Percentiles rank a stretch among this genome's conserved stretches.
phyloP scores from a whole-genome alignment of 2,888 invertebrate species.

The Drosophila birchii region DNA sequence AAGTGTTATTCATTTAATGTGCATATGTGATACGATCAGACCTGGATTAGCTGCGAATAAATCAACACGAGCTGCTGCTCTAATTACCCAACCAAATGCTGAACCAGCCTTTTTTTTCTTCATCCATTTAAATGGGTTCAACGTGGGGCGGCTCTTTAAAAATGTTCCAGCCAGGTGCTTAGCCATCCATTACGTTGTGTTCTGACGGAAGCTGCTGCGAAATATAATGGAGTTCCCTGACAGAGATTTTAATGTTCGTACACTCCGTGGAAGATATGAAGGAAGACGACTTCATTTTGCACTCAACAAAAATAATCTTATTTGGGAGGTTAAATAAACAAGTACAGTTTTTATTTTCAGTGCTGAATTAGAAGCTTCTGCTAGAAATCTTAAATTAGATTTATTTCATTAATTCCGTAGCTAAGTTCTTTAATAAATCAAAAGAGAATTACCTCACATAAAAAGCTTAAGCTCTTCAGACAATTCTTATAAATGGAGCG shows the following conservation, averaged over 20 bases:
- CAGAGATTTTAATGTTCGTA: conserved; percentile 1
- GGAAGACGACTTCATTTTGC: not conserved
- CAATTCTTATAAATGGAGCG: conserved; percentile 42
- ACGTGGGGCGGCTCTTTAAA: conserved; percentile 5
- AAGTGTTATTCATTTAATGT: conserved; percentile 46
- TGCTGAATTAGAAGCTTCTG: not conserved
- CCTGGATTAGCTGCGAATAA: conserved; percentile 40
- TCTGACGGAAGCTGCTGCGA: conserved; percentile 2
- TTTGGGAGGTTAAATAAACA: too few species aligned
- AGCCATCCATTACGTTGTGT: conserved; percentile 8
- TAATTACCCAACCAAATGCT: conserved; percentile 48
- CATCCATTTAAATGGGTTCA: conserved; percentile 6
- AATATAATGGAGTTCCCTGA: conserved; percentile 21
- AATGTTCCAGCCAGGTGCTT: conserved; percentile 9
- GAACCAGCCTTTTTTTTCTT: conserved; percentile 13
- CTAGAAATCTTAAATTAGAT: not conserved
- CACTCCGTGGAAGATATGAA: not conserved
- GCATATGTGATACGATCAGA: conserved; percentile 44
- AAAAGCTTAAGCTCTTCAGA: conserved; percentile 7
- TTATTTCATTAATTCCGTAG: not conserved
- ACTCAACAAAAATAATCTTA: not conserved
- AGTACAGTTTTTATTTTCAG: not conserved
- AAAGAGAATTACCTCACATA: conserved; percentile 23
- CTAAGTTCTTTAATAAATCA: conserved; percentile 33
- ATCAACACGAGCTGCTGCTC: conserved; percentile 41